These are phyloP conservation scores for Heteromyza rotundicornis DNA, from an alignment of 2,888 invertebrate species.

Conservation along the genomic window DNA sequence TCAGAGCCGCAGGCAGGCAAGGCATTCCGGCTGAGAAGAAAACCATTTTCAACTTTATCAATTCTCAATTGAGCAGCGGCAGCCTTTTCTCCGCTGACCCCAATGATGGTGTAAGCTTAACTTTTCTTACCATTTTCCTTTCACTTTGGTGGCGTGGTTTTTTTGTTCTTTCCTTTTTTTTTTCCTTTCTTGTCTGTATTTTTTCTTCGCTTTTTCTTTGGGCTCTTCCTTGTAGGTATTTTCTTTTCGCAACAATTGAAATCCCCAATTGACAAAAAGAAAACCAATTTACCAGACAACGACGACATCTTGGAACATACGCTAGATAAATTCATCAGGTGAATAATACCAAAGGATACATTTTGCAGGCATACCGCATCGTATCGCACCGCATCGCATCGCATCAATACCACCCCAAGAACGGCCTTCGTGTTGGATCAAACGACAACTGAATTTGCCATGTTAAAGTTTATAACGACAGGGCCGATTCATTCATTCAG, in stretches of 20 bases:
- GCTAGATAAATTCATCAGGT: constrained; percentile 59
- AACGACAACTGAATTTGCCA: constrained; percentile 57
- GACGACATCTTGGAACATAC: constrained; percentile 42
- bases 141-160: constrained; percentile 46
- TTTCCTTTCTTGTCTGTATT: constrained; percentile 20
- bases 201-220: no score
- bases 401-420: constrained; percentile 11
- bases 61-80: constrained; percentile 55
- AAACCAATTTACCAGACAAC: constrained; percentile 61
- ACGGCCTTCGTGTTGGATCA: constrained; percentile 29
- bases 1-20: constrained; percentile 29
- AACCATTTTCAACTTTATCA: constrained; percentile 53
- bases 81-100: constrained; percentile 45
- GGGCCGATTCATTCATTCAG: constrained; percentile 24
- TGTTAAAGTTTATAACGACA: constrained; percentile 45
- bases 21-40: constrained; percentile 23
- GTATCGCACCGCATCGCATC: constrained; percentile 2
- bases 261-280: constrained; percentile 61
- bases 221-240: constrained; percentile 34
- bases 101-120: constrained; percentile 52
- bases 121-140: constrained; percentile 42
- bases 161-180: constrained; percentile 34
- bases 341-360: constrained; percentile 40
- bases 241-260: constrained; percentile 55
- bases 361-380: not conserved